Base-by-base conservation (phyloP, 2,888 invertebrate genomes). In the Sclerodermus sp. region DNA sequence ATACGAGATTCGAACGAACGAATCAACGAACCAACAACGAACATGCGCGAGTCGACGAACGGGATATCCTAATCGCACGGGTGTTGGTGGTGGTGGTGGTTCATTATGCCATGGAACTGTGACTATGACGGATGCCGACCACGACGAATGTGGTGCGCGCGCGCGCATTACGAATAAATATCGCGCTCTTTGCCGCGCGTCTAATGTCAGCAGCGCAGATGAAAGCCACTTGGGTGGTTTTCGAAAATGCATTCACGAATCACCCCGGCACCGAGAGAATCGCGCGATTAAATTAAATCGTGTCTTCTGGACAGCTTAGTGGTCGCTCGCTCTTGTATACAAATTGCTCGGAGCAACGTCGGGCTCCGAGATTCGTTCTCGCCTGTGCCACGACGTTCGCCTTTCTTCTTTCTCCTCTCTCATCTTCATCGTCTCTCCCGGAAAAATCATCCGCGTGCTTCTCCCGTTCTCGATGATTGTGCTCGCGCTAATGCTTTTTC, bases 11-110 rank as follows among this genome's bases (percentile, higher is more conserved):
- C 51, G 45, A 30, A 40, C 53, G 40, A 42, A 40, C 49, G 38
- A 53, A 56, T 51, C 47, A 40, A 49, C 50, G 49, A 17, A 44
- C 16, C 29, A 5, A 38, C 16, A 12, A 51, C 41, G 52, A 44
- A 49, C 42, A 40, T 42, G 23, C 23, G 45, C 51, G 51, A 46
- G 47, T 50, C 47, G 53, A 48, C 49, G 46, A 57, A 61, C 60
- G 62, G 63, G 55, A 64, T 64, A 63, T 63, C 61, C 63, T 64
- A 64, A 64, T 64, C 63, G 63, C 56, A 55, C 63, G 63, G 55
- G n/a, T n/a, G n/a, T n/a, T n/a, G n/a, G n/a, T n/a, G n/a, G n/a
- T n/a, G n/a, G n/a, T n/a, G n/a, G n/a, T n/a, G n/a, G 4, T 64
- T 64, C 63, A 61, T 64, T 64, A 64, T 46, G 59, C 42, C 51